Conservation (phyloP, 2,797 vertebrate species). For the Malurus leucopterus region DNA sequence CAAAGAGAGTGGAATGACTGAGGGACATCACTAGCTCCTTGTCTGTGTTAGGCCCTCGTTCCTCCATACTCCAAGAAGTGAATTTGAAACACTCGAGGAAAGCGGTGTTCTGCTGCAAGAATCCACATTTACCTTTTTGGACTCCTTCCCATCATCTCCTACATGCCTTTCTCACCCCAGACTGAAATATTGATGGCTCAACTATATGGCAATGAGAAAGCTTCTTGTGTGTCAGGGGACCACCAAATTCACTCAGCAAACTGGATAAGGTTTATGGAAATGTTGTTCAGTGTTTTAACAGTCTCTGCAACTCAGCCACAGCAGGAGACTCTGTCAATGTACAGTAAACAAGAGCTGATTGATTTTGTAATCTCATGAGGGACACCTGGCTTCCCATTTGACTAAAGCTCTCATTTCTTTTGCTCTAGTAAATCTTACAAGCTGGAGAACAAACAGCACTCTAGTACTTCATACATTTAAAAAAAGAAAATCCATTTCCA, state of each 20-base stretch:
- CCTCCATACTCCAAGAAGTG: not conserved
- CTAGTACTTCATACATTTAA: conserved; percentile 21
- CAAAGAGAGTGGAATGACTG: not conserved
- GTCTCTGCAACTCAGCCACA: conserved; percentile 33
- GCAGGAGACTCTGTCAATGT: conserved; percentile 26
- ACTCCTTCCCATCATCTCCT: not conserved
- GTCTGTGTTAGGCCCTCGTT: not conserved
- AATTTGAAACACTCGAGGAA: not conserved
- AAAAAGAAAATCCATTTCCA: conserved; percentile 58
- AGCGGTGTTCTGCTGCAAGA: not conserved
- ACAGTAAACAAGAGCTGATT: conserved; percentile 59
- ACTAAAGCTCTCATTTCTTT: conserved; percentile 55
- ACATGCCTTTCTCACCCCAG: fast-evolving
- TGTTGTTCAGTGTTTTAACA: conserved; percentile 18
- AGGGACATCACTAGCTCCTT: not conserved
- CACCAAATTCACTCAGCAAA: conserved; percentile 8
- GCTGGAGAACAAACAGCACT: conserved; percentile 16
- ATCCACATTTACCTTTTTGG: not conserved
- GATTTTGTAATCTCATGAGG: conserved; percentile 64
- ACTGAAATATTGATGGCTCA: not conserved
- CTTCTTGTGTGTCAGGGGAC: not conserved
- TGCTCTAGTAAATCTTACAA: conserved; percentile 36
- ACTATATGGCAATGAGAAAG: not conserved
- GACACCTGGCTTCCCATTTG: conserved; percentile 38
- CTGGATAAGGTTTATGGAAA: not conserved